Evolutionary conservation across 37 sponge, comb jelly and placozoan species (phyloP), one percentile per base, ranked within the genome.

Genomic region (Axinella damicornis): DNA sequence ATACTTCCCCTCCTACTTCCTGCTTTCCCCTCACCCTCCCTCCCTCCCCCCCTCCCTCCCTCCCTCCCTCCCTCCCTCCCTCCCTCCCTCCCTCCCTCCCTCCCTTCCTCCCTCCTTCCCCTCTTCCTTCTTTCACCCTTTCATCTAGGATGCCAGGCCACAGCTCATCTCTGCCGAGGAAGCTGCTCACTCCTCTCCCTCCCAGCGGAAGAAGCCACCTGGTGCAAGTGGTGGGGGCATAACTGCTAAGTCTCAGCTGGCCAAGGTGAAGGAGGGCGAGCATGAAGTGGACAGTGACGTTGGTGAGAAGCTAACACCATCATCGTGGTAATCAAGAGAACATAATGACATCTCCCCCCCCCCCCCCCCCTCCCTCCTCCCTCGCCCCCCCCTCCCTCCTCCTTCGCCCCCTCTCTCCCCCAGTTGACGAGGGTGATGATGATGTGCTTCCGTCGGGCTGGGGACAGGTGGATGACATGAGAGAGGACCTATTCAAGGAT

Each of bases 371-470:
- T 61, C 25, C n/a, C 11, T 25, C n/a, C 25, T 61, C n/a, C 9
- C 46, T 9, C 46, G 6, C 9, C 9, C 46, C 46, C 9, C 6
- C 46, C 46, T 59, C 5, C 6, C 69, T 69, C 11, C 14, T 5
- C 25, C 11, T 5, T 46, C 46, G 6, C 46, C 46, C 9, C 9
- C 46, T 9, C 9, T 4, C 46, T 9, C 32, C 5, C 6, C 69
- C 16, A 57, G 74, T 69, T 67, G 40, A 22, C 15, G 36, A 36
- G 80, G 46, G 68, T 32, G 93, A 95, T 2, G 96, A 89, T 19
- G 96, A 96, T 39, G 31, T 86, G 35, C 24, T 96, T 31, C 75
- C 87, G 62, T 93, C 94, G 11, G 96, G 96, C 16, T 90, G 94
- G 88, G 96, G 96, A 4, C 83, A 79, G 30, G 82, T 87, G 30